phyloP scores from a whole-genome alignment of 1,140 invertebrate species.

The Leptestheria dahalacensis region DNA sequence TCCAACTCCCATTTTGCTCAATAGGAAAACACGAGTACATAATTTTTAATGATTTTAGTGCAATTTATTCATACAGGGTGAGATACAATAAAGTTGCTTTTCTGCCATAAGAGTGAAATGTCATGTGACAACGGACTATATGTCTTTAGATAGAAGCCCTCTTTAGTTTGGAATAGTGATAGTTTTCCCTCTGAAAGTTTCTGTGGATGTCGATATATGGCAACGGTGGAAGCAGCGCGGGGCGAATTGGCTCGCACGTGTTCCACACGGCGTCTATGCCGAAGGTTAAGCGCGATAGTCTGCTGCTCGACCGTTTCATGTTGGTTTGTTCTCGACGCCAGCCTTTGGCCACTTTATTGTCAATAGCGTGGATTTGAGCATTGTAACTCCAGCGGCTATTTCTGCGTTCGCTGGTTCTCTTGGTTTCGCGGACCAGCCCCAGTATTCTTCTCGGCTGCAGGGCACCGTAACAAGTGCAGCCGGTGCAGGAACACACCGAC shows the following conservation, averaged over 20 bases:
- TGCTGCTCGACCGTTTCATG: conserved; percentile 3
- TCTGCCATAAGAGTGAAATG: too few species aligned
- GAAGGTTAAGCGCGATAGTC: conserved; percentile 8
- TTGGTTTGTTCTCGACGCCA: background rate
- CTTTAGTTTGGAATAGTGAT: background rate
- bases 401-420: background rate
- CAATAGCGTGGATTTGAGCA: conserved; percentile 1
- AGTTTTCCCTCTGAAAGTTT: conserved; percentile 4
- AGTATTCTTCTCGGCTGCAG: conserved; percentile 44
- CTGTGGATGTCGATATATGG: conserved; percentile 5
- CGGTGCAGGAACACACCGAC: conserved; percentile 58
- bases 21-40: too few species aligned
- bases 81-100: too few species aligned
- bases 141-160: background rate
- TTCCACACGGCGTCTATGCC: conserved; percentile 12
- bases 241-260: background rate
- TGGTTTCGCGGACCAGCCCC: conserved; percentile 35
- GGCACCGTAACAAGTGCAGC: conserved; percentile 42
- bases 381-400: background rate
- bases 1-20: too few species aligned
- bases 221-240: background rate
- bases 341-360: conserved; percentile 2
- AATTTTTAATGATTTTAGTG: too few species aligned
- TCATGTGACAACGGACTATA: background rate
- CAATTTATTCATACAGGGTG: too few species aligned